A percentile compares a stretch with the other conserved stretches of the same genome.
Conservation (phyloP, 2,113 vertebrate genomes). For the Pardalotus punctatus region DNA sequence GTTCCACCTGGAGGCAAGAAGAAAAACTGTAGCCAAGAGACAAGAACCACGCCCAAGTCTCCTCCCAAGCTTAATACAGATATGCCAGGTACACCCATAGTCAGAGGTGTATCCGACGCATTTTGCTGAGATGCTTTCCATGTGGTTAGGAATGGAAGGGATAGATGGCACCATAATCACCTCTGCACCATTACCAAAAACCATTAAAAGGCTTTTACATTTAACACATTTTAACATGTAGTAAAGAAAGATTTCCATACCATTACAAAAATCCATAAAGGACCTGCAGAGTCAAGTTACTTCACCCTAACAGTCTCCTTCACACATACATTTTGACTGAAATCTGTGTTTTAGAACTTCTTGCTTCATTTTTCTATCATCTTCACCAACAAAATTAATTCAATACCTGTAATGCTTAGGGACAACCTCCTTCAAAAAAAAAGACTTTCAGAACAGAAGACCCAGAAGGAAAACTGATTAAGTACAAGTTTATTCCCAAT, state of each 20-base stretch:
- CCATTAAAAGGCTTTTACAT: not conserved
- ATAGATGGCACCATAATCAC: not conserved
- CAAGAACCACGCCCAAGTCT: not conserved
- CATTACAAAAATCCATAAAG: not conserved
- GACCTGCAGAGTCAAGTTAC: not conserved
- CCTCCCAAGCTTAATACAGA: not conserved
- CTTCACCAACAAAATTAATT: not conserved
- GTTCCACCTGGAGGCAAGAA: not conserved
- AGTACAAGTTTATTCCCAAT: not conserved
- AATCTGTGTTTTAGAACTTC: not conserved
- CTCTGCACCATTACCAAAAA: not conserved
- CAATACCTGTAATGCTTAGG: not conserved
- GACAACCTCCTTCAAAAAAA: not conserved
- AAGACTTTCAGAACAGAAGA: not conserved
- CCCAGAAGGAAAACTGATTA: not conserved
- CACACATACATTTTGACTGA: not conserved
- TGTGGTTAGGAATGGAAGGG: not conserved
- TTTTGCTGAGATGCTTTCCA: not conserved
- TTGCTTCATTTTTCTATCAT: not conserved
- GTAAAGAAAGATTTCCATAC: not conserved
- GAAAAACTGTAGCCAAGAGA: not conserved
- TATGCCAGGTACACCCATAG: not conserved
- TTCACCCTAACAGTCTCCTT: not conserved
- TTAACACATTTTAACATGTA: not conserved
- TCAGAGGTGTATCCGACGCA: not conserved